phyloP scores from a whole-genome alignment of 2,113 vertebrate genomes.

The Cyanocitta stelleri region DNA sequence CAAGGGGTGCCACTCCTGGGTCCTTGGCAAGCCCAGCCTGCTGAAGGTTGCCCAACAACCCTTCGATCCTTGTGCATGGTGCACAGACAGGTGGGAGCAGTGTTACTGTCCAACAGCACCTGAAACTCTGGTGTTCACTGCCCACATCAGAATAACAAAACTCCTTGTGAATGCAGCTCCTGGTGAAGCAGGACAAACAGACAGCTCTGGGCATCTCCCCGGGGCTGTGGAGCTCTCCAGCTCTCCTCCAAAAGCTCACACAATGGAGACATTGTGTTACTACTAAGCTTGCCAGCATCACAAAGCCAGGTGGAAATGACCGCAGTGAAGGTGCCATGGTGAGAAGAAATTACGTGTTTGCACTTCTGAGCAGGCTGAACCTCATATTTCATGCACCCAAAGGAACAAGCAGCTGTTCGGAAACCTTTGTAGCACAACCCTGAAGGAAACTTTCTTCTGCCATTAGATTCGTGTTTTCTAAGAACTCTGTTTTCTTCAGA shows the following conservation, averaged over 20 bases:
- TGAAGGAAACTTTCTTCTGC: not conserved
- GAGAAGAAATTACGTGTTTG: not conserved
- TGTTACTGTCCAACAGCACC: not conserved
- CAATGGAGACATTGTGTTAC: not conserved
- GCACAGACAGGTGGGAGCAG: not conserved
- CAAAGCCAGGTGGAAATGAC: not conserved
- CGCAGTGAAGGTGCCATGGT: not conserved
- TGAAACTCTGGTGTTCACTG: not conserved
- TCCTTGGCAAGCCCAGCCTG: not conserved
- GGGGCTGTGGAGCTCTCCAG: not conserved
- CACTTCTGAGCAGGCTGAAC: not conserved
- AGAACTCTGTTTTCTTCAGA: conserved; percentile 8
- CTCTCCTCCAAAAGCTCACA: not conserved
- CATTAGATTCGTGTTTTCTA: not conserved
- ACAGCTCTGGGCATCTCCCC: fast-evolving
- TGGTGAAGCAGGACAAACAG: not conserved
- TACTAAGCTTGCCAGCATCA: not conserved
- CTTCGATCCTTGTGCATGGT: not conserved
- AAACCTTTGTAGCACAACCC: not conserved
- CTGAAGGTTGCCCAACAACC: not conserved
- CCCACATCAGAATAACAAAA: not conserved
- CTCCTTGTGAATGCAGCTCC: not conserved
- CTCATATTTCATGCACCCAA: conserved; percentile 1
- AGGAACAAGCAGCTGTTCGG: not conserved
- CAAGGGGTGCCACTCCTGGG: not conserved